Evolutionary conservation across 2,888 invertebrate genomes (phyloP).

Genomic region (Caradrina kadenii): DNA sequence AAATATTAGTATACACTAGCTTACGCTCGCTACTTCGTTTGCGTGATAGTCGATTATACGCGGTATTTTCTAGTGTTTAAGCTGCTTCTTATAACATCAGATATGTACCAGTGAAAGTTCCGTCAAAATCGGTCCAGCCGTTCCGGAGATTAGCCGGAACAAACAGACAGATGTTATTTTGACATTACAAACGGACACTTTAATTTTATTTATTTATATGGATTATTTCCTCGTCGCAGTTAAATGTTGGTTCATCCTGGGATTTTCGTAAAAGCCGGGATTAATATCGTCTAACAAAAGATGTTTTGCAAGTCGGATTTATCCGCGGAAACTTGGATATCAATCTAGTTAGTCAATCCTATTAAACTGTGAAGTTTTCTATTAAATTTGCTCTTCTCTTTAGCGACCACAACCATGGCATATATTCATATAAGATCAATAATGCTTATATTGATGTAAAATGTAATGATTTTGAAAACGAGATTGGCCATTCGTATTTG

Average conservation of each 20-base stretch:
- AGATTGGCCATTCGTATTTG: background rate
- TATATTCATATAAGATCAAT: slow-evolving; percentile 30
- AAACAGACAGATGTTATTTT: no score
- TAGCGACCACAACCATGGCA: slow-evolving; percentile 4
- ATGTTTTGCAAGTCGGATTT: slow-evolving; percentile 3
- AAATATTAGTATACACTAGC: no score
- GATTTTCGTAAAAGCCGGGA: slow-evolving; percentile 7
- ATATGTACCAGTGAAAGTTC: no score
- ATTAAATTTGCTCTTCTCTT: slow-evolving; percentile 16
- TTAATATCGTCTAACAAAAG: slow-evolving; percentile 28
- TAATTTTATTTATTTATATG: no score
- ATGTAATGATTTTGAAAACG: slow-evolving; percentile 23
- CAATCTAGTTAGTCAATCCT: slow-evolving; percentile 15
- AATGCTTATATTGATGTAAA: slow-evolving; percentile 13
- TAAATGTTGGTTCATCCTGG: slow-evolving; percentile 17
- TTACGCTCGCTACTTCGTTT: no score
- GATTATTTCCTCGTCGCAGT: slow-evolving; percentile 16
- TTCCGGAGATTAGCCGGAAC: no score
- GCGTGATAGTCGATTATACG: no score
- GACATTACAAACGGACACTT: no score
- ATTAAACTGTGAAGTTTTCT: slow-evolving; percentile 21
- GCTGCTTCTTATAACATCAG: no score
- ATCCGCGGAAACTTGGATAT: background rate
- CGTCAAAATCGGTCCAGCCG: no score
- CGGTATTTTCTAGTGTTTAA: no score